A percentile compares a stretch with the other conserved stretches of the same genome.
Evolutionary conservation across 1,140 invertebrate species (phyloP).

Genomic region (Drosophila dunni): DNA sequence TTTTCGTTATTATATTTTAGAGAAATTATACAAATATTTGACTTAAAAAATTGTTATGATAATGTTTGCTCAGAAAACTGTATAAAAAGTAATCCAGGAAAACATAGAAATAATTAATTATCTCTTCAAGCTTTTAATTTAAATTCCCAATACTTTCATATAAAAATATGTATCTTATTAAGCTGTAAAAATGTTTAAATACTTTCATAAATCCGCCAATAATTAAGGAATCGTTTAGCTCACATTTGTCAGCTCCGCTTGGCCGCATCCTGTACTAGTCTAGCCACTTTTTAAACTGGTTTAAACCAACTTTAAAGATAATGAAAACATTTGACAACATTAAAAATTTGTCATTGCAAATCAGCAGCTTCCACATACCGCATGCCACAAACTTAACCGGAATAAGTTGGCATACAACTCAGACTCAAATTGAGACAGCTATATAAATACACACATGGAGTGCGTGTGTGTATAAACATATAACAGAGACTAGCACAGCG

Average conservation of each 20-base stretch:
- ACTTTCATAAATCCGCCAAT: not conserved
- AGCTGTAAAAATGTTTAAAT: not conserved
- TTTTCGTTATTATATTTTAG: not conserved
- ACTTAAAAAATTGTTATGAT: not conserved
- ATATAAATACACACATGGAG: conserved; percentile 18
- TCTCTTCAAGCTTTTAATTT: too few species aligned
- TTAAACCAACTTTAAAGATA: conserved; percentile 19
- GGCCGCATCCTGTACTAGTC: conserved; percentile 4
- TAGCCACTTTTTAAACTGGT: conserved; percentile 15
- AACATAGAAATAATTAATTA: too few species aligned
- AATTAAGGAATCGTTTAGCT: conserved; percentile 20
- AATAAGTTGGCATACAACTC: conserved; percentile 26
- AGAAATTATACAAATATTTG: not conserved
- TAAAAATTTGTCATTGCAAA: conserved; percentile 69
- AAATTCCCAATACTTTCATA: not conserved
- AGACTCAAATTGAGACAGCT: conserved; percentile 10
- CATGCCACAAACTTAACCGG: conserved; percentile 19
- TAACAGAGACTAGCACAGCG: conserved; percentile 50
- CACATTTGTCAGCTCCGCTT: conserved; percentile 9
- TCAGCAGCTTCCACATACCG: conserved; percentile 33
- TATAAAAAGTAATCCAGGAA: too few species aligned
- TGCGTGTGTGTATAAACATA: conserved; percentile 11
- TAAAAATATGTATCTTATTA: not conserved
- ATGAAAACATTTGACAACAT: conserved; percentile 55
- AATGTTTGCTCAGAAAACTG: not conserved